Conservation (phyloP, 2,113 vertebrate species). For the Platycercus adscitus region DNA sequence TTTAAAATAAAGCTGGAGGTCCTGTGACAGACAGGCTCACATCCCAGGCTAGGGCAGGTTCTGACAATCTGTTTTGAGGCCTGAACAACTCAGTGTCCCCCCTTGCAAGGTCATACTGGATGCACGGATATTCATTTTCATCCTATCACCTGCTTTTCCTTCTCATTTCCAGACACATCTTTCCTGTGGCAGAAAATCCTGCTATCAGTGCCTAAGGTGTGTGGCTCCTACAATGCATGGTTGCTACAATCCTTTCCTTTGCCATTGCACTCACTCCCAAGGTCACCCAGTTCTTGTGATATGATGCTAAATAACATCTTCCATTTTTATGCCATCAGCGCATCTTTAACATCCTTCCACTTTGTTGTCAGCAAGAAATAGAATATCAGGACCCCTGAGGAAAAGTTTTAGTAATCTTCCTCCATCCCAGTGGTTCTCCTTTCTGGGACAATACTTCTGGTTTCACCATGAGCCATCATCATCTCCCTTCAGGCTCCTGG, state of each 20-base stretch:
- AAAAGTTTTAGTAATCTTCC: not conserved
- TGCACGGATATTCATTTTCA: not conserved
- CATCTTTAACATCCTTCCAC: not conserved
- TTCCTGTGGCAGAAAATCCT: not conserved
- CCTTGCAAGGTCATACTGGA: not conserved
- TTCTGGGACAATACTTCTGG: not conserved
- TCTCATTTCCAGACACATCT: not conserved
- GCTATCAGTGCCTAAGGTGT: not conserved
- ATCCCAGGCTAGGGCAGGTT: not conserved
- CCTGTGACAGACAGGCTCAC: not conserved
- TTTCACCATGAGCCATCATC: not conserved
- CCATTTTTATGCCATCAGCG: not conserved
- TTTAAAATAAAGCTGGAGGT: not conserved
- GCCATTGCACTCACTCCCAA: not conserved
- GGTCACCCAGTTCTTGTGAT: not conserved
- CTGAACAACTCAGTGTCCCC: not conserved
- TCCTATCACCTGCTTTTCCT: not conserved
- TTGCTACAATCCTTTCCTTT: not conserved
- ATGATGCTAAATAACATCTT: not conserved
- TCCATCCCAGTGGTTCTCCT: not conserved
- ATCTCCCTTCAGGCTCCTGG: not conserved
- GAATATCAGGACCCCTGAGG: not conserved
- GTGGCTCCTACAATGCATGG: not conserved
- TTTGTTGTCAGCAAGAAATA: not conserved
- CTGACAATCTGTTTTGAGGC: not conserved